Base-by-base conservation (phyloP, 30 jellyfish, hydroid and myxozoan species). In the Calvadosia cruxmelitensis region DNA sequence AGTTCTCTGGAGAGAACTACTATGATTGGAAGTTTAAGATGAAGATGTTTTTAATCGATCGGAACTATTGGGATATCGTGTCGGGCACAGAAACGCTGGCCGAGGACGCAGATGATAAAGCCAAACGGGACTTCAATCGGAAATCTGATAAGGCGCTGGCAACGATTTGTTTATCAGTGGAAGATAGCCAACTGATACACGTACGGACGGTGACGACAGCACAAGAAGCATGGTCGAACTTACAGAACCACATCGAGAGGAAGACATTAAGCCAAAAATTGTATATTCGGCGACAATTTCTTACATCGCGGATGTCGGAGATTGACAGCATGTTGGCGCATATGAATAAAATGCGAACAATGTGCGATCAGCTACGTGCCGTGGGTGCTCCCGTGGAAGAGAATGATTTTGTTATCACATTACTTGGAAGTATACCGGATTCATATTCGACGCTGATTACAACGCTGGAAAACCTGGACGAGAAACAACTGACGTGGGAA, bases 131-230 rank as follows among this genome's bases (percentile, higher is more conserved):
- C 34, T 76, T 26, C 33, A 66, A 34, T 50, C 33, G 31, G 50
- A 24, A 81, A 26, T 68, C 63, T 63, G 64, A 76, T 34, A 3
- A 24, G 61, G 80, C 88, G 7, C 72, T 76, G 51, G 88, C 88
- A 1, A 1, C 50, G 62, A 65, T 76, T 10, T 67, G 88, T 76
- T 81, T 53, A n/a, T n/a, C 31, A 5, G 52, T 75, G 24, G 31
- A 80, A 64, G 62, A 64, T 16, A 66, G 35, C 82, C 25, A 50
- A 64, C 81, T 50, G 67, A 66, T 76, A 32, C 64, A 76, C 50
- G 81, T 68, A 2, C 81, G 88, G 1, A 53, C 81, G 30, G 75
- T 68, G 25, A 42, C 27, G 25, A 76, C 66, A 1, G 82, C 82
- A 5, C 66, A 34, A 53, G 81, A 67, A 1, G 88, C 88, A 27